These are phyloP conservation scores for Drosophila elegans DNA, from an alignment of 1,140 invertebrate species.

Conservation along the genomic window DNA sequence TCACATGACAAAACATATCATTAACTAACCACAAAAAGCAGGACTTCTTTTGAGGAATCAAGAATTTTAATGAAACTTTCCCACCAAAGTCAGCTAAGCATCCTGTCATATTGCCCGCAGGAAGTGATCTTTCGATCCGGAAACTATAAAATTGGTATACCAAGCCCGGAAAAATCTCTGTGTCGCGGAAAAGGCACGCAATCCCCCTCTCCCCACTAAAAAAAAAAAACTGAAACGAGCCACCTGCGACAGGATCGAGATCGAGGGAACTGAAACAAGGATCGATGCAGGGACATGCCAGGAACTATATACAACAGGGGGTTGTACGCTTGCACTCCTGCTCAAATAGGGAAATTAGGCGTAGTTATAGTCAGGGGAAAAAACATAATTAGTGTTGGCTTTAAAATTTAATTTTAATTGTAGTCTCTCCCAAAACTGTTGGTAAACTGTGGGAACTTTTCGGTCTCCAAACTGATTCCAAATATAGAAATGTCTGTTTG, in stretches of 20 bases:
- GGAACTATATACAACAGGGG: slow-evolving; percentile 10
- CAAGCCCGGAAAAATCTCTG: slow-evolving; percentile 57
- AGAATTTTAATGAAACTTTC: slow-evolving; percentile 47
- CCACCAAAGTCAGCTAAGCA: slow-evolving; percentile 64
- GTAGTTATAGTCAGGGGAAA: slow-evolving; percentile 33
- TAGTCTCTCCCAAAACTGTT: slow-evolving; percentile 8
- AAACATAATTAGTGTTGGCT: slow-evolving; percentile 64
- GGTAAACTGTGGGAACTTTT: slow-evolving; percentile 47
- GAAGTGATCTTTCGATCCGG: slow-evolving; percentile 84
- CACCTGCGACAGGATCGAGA: slow-evolving; percentile 64
- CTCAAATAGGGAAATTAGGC: slow-evolving; percentile 48
- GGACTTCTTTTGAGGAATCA: neutral
- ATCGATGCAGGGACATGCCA: slow-evolving; percentile 8
- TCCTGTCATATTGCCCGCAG: slow-evolving; percentile 76
- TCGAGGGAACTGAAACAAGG: slow-evolving; percentile 16
- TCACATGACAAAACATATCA: slow-evolving; percentile 36
- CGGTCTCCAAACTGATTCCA: neutral
- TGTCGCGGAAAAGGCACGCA: slow-evolving; percentile 57
- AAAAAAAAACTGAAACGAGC: slow-evolving; percentile 40
- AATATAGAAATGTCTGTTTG: slow-evolving; percentile 53
- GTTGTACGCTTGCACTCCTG: slow-evolving; percentile 18
- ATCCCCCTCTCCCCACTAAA: slow-evolving; percentile 13
- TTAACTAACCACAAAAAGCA: slow-evolving; percentile 36
- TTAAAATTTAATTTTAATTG: slow-evolving; percentile 74
- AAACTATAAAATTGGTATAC: slow-evolving; percentile 77